Evolutionary conservation across 37 sponge, comb jelly and placozoan species (phyloP).

Genomic region (Chondrosia reniformis): DNA sequence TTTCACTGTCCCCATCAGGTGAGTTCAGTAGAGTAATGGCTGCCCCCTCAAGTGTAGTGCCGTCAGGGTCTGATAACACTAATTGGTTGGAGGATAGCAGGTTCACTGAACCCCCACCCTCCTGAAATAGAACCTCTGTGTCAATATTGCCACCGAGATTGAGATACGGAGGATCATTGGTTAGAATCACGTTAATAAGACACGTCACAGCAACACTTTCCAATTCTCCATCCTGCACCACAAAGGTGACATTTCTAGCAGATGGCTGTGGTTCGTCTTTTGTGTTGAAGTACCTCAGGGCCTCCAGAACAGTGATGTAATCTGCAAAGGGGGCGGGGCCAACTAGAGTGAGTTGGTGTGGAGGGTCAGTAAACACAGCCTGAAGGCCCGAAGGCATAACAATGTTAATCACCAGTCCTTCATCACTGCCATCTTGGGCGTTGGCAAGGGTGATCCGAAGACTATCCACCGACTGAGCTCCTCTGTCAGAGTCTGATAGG

Average conservation of each 20-base stretch:
- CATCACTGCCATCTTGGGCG: conserved; percentile 26
- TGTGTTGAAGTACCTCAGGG: conserved; percentile 39
- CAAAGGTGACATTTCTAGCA: conserved; percentile 24
- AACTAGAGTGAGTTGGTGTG: conserved; percentile 10
- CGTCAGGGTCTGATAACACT: conserved; percentile 48
- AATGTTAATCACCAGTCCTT: conserved; percentile 11
- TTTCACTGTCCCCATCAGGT: conserved; percentile 35
- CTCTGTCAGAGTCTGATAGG: conserved; percentile 43
- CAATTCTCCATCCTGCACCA: conserved; percentile 40
- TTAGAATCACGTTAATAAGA: conserved; percentile 14
- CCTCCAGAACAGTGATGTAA: conserved; percentile 21
- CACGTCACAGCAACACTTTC: conserved; percentile 10
- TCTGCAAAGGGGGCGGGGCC: conserved; percentile 20
- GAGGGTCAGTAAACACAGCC: not conserved
- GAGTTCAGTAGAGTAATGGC: conserved; percentile 9
- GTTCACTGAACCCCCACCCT: conserved; percentile 36
- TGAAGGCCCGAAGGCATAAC: not conserved
- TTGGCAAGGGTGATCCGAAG: not conserved
- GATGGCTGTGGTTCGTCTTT: conserved; percentile 55
- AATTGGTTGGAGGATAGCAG: conserved; percentile 22
- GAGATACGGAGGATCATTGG: conserved; percentile 56
- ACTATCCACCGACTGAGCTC: conserved; percentile 26
- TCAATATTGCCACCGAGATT: conserved; percentile 40
- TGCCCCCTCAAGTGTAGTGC: conserved; percentile 8
- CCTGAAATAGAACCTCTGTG: conserved; percentile 42